Conservation (phyloP, 2,797 vertebrate species). For the Gorsachius magnificus region DNA sequence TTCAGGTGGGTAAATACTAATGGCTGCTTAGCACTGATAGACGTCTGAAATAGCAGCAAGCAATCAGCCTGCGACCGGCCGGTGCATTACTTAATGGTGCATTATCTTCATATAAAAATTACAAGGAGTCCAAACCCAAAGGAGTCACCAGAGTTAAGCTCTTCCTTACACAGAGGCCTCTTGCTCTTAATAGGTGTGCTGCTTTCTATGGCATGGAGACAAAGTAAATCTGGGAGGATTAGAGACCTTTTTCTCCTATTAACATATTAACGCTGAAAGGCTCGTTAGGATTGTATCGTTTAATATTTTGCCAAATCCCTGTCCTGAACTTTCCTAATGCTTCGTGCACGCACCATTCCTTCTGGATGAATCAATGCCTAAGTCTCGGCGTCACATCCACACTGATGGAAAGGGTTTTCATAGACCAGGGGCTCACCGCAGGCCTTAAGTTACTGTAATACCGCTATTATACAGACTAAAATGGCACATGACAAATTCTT, state of each 20-base stretch:
- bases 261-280: no score
- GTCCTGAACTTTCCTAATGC: neutral
- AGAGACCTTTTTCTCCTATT: neutral
- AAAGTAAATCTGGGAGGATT: fast-evolving
- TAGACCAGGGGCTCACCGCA: neutral
- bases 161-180: neutral
- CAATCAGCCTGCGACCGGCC: neutral
- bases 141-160: neutral
- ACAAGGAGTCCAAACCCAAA: neutral
- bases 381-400: neutral
- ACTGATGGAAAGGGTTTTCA: neutral
- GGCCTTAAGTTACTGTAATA: neutral
- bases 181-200: neutral
- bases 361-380: neutral
- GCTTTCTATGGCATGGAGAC: neutral
- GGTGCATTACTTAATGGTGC: neutral
- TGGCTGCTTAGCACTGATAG: constrained; percentile 30
- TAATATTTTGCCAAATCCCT: neutral
- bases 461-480: neutral
- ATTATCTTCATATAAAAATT: neutral
- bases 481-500: neutral
- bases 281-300: fast-evolving
- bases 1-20: constrained; percentile 51
- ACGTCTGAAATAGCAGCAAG: neutral
- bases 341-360: neutral